Percentiles rank a stretch among this genome's conserved stretches.
Conservation (phyloP, 1,140 invertebrate species). For the Pogonognathellus flavescens region DNA sequence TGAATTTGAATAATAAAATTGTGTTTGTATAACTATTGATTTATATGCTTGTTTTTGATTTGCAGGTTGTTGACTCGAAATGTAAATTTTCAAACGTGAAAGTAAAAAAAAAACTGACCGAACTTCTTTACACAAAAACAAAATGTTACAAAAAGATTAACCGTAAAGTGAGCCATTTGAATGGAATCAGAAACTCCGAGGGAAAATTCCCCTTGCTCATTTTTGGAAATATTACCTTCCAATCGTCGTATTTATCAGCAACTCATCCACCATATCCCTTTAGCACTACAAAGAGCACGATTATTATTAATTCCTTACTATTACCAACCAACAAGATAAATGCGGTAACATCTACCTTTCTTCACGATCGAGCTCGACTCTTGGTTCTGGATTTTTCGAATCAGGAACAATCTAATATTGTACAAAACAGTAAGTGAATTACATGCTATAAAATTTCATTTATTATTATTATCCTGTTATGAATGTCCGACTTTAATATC, state of each 20-base stretch:
- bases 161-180: neutral
- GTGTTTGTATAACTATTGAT: too few relatives aligned
- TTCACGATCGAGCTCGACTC: neutral
- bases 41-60: too few relatives aligned
- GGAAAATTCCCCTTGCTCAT: conserved; percentile 2
- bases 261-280: neutral
- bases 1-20: too few relatives aligned
- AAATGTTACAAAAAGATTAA: too few relatives aligned
- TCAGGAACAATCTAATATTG: neutral
- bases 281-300: neutral
- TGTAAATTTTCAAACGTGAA: too few relatives aligned
- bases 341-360: neutral
- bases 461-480: too few relatives aligned
- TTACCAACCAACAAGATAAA: neutral
- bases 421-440: neutral
- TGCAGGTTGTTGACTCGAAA: too few relatives aligned
- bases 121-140: too few relatives aligned
- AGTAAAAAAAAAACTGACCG: too few relatives aligned
- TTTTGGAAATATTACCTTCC: neutral
- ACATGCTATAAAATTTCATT: too few relatives aligned
- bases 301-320: neutral
- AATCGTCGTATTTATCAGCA: conserved; percentile 9
- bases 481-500: too few relatives aligned
- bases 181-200: neutral
- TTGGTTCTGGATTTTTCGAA: neutral